Evolutionary conservation across 2,888 invertebrate species (phyloP), one percentile per base, ranked within the genome.

Genomic region (Drosophila nigricruria): DNA sequence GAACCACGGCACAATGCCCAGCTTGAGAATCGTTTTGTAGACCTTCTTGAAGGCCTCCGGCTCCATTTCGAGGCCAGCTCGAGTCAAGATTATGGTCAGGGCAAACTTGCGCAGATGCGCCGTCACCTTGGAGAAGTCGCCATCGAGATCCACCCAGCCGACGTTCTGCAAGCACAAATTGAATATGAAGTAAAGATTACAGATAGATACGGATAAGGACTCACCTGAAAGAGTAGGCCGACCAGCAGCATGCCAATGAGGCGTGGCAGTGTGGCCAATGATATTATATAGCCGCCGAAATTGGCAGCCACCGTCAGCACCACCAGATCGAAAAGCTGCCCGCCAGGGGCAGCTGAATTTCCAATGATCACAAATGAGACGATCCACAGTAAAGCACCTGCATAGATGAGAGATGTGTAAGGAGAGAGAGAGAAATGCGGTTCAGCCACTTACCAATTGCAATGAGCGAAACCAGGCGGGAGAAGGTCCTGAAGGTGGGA

Each of bases 21-120:
- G 93, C 90, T 97, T 96, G 52, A 98, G 94, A 5, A 97, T 96
- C 3, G 97, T 96, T 71, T 96, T 94, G 92, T 96, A 97, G 77
- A 98, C 94, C 84, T 96, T 96, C 91, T 95, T 96, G 92, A 99
- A 94, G 3, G 97, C 97, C 53, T 94, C 93, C 2, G 98, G 97
- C 92, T 99, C 98, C 91, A 99, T 94, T 92, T 98, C 98, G 83
- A 99, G 94, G 23, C 99, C 99, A 70, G 98, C 99, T 92, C 98
- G 94, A 36, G 97, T 97, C 86, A 99, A 94, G 79, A 99, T 98
- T 71, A 98, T 97, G 10, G 97, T 97, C 89, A 99, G 94, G 18
- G 98, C 98, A 61, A 97, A 95, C 94, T 97, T 97, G 91, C 98
- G 95, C 77, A 97, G 93, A 91, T 96, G 95, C 34, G 95, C 94